phyloP scores from a whole-genome alignment of 2,888 invertebrate genomes.

The Drosophila mimetica region DNA sequence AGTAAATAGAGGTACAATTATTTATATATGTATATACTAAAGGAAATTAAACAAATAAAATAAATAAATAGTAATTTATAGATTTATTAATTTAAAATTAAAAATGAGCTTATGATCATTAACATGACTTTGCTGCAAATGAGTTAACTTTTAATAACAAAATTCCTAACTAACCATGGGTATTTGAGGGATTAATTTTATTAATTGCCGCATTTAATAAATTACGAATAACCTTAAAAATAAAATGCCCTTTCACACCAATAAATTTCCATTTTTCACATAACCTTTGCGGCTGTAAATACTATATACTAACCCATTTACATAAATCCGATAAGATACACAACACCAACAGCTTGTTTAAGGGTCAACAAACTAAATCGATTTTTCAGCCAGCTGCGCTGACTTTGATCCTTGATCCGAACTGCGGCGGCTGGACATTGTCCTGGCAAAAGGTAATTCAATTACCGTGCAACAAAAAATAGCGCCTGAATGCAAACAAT shows the following conservation, averaged over 20 bases:
- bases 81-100: background rate
- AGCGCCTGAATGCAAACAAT: slow-evolving; percentile 49
- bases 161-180: background rate
- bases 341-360: slow-evolving; percentile 12
- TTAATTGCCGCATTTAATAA: background rate
- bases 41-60: background rate
- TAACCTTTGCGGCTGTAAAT: background rate
- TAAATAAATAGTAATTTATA: background rate
- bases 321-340: slow-evolving; percentile 18
- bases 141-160: background rate
- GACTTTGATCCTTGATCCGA: slow-evolving; percentile 37
- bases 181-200: background rate
- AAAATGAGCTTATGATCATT: too few species aligned
- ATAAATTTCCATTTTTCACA: background rate
- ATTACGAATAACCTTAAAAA: background rate
- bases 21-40: too few species aligned
- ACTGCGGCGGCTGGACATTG: slow-evolving; percentile 29
- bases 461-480: slow-evolving; percentile 32
- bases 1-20: too few species aligned
- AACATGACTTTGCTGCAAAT: background rate
- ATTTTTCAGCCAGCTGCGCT: slow-evolving; percentile 18
- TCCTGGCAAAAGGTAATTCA: slow-evolving; percentile 37
- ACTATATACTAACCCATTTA: background rate
- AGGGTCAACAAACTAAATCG: slow-evolving; percentile 18
- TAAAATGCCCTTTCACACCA: background rate